Conservation (phyloP, 2,888 invertebrate species). For the Amphipyra berbera region DNA sequence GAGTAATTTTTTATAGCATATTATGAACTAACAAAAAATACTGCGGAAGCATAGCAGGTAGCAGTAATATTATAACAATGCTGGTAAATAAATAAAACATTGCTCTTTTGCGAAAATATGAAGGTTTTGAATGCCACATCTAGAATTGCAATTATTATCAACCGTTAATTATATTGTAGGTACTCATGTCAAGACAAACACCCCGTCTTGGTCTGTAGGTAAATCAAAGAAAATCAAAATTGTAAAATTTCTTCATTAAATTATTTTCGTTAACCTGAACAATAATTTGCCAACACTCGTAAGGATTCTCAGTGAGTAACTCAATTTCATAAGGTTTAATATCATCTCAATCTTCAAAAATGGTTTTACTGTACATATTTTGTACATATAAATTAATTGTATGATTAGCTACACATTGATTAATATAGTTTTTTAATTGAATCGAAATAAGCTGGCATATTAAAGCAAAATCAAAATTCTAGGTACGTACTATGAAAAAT, state of each 20-base stretch:
- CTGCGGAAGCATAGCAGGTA: no score
- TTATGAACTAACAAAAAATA: no score
- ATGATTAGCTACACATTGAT: not conserved
- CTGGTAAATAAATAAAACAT: no score
- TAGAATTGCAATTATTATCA: no score
- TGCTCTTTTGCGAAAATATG: no score
- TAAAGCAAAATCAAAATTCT: not conserved
- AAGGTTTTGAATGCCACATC: no score
- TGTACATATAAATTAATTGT: not conserved
- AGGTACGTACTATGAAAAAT: not conserved
- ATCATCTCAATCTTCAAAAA: not conserved
- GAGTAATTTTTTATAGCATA: no score
- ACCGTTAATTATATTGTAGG: no score
- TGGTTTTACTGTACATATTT: not conserved
- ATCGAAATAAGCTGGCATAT: not conserved
- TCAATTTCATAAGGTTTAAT: not conserved
- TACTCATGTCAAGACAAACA: no score
- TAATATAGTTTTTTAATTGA: not conserved
- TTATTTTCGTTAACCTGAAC: not conserved
- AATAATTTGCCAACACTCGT: not conserved
- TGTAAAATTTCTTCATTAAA: not conserved
- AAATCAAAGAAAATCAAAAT: no score
- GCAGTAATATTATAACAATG: no score
- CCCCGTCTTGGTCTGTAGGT: no score
- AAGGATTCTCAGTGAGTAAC: not conserved